phyloP scores from a whole-genome alignment of 2,888 invertebrate species.

The Acanthococcus lagerstroemiae region DNA sequence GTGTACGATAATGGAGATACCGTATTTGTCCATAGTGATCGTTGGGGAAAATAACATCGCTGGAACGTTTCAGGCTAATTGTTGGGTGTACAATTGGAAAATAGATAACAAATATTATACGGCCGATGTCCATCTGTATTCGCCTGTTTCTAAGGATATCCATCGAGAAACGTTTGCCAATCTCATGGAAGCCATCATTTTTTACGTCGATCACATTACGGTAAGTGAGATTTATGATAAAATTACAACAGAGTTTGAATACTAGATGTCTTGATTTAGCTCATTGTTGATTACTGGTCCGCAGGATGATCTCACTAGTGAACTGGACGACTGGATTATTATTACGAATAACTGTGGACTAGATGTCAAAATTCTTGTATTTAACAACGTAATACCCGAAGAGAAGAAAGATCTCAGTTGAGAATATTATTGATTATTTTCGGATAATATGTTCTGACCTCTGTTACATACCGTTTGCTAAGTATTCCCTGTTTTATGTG shows the following conservation, averaged over 20 bases:
- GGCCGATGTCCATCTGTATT: slow-evolving; percentile 51
- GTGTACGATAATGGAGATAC: background rate
- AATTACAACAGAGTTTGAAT: background rate
- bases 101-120: slow-evolving; percentile 64
- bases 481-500: slow-evolving; percentile 27
- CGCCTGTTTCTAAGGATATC: slow-evolving; percentile 45
- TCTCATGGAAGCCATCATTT: slow-evolving; percentile 52
- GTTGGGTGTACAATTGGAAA: slow-evolving; percentile 44
- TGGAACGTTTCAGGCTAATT: background rate
- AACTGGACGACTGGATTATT: slow-evolving; percentile 6
- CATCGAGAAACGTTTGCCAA: slow-evolving; percentile 45
- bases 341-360: background rate
- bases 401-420: background rate
- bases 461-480: background rate
- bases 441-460: background rate
- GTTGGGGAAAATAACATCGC: background rate
- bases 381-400: background rate
- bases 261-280: slow-evolving; percentile 1
- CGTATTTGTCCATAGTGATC: background rate
- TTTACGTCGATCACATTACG: slow-evolving; percentile 52
- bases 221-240: slow-evolving; percentile 34
- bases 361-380: background rate
- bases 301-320: background rate
- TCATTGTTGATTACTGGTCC: background rate
- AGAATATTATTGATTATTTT: background rate